Evolutionary conservation across 2,113 vertebrate genomes (phyloP).

Genomic region (Protobothrops mucrosquamatus): DNA sequence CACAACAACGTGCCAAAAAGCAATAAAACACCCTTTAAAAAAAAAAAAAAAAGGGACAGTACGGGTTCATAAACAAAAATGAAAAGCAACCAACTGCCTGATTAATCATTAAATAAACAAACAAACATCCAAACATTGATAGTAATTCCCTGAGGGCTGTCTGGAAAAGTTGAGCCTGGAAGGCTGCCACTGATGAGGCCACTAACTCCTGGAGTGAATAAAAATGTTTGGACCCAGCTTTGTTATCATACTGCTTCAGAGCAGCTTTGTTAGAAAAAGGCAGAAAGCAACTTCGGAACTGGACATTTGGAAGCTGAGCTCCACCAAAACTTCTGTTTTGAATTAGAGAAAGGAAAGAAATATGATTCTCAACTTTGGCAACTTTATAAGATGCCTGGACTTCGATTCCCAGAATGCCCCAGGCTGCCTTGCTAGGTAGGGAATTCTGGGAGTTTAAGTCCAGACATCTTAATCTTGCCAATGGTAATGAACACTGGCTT

Average conservation of each 20-base stretch:
- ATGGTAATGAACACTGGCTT: background rate
- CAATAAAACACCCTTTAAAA: background rate
- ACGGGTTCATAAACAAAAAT: background rate
- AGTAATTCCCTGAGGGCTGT: background rate
- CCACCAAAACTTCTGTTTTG: background rate
- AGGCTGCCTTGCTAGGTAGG: background rate
- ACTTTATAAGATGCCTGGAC: background rate
- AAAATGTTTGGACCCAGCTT: background rate
- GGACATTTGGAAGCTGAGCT: background rate
- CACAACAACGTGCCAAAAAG: background rate
- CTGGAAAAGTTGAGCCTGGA: background rate
- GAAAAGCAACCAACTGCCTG: background rate
- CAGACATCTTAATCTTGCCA: background rate
- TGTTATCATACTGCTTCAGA: background rate
- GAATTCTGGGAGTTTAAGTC: background rate
- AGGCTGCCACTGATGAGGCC: background rate
- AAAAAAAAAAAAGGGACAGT: background rate
- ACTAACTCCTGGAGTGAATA: background rate
- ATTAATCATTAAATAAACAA: background rate
- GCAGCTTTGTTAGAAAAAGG: background rate
- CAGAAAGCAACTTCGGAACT: background rate
- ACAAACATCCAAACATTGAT: background rate
- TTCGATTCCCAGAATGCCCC: background rate
- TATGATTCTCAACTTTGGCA: background rate
- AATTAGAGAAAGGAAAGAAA: background rate